These are phyloP conservation scores for Channa striata DNA, from an alignment of 2,797 vertebrate genomes.

Conservation along the genomic window DNA sequence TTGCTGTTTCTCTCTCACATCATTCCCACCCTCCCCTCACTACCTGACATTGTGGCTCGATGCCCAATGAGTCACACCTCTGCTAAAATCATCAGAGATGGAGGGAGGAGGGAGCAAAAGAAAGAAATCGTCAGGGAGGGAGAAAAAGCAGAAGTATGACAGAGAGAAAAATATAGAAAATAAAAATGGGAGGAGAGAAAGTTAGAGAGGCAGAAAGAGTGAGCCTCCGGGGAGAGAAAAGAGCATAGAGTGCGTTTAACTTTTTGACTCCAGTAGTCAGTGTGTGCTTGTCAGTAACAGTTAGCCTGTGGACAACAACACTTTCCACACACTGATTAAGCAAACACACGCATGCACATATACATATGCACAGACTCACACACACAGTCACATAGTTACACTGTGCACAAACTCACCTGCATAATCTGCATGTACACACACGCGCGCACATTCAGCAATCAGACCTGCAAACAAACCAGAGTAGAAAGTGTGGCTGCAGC, in stretches of 20 bases:
- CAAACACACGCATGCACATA: constrained; percentile 53
- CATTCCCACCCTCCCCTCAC: constrained; percentile 66
- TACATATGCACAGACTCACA: constrained; percentile 44
- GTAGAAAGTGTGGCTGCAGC: constrained; percentile 75
- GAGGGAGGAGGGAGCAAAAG: constrained; percentile 72
- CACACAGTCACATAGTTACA: constrained; percentile 64
- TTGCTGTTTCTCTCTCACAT: constrained; percentile 49
- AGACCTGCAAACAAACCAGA: constrained; percentile 79
- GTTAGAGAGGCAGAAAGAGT: constrained; percentile 74
- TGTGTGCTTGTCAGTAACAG: constrained; percentile 83
- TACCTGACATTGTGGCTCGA: constrained; percentile 84
- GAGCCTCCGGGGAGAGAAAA: constrained; percentile 79
- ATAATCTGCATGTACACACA: constrained; percentile 43
- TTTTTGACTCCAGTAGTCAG: constrained; percentile 85
- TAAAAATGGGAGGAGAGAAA: constrained; percentile 79
- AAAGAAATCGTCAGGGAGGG: constrained; percentile 76
- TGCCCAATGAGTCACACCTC: constrained; percentile 88
- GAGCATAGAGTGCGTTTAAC: constrained; percentile 83
- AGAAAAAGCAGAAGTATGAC: constrained; percentile 79
- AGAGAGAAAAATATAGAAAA: constrained; percentile 83
- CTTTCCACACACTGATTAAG: constrained; percentile 70
- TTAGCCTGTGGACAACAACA: constrained; percentile 81
- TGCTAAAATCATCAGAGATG: constrained; percentile 87
- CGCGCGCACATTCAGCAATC: constrained; percentile 65
- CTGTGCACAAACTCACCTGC: constrained; percentile 72